Evolutionary conservation across 2,113 vertebrate species (phyloP).

Genomic region (Antechinus flavipes): DNA sequence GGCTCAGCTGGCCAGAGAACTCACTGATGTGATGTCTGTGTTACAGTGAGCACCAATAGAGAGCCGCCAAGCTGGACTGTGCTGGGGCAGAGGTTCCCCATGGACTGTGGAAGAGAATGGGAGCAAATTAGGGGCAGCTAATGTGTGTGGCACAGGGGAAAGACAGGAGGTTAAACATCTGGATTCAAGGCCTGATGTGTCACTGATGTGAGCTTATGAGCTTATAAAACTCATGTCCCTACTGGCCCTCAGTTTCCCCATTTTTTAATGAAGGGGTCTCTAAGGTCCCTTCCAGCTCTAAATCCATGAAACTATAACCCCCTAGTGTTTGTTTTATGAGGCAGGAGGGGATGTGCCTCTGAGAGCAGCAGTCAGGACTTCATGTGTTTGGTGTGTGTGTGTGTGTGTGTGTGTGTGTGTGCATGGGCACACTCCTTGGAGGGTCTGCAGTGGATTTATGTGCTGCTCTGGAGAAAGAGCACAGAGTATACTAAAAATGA

Average conservation of each 20-base stretch:
- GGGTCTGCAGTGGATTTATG: neutral
- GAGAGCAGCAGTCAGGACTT: neutral
- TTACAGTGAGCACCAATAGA: neutral
- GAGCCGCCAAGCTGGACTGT: neutral
- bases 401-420: neutral
- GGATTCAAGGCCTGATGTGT: neutral
- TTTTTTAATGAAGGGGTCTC: neutral
- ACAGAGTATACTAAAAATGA: neutral
- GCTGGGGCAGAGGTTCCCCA: neutral
- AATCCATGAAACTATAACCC: neutral
- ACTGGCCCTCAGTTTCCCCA: neutral
- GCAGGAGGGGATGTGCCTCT: neutral
- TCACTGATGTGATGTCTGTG: neutral
- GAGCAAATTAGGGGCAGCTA: neutral
- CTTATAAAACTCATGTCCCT: neutral
- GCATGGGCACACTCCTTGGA: neutral
- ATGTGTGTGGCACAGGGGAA: neutral
- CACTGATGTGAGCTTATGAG: neutral
- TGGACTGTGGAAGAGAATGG: neutral
- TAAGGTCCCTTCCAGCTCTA: neutral
- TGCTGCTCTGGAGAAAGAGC: neutral
- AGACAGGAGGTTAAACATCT: neutral
- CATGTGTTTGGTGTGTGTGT: neutral
- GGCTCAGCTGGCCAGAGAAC: neutral
- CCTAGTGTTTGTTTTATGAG: neutral